Conservation (phyloP, 2,888 invertebrate genomes). For the Drosophila pseudotakahashii region DNA sequence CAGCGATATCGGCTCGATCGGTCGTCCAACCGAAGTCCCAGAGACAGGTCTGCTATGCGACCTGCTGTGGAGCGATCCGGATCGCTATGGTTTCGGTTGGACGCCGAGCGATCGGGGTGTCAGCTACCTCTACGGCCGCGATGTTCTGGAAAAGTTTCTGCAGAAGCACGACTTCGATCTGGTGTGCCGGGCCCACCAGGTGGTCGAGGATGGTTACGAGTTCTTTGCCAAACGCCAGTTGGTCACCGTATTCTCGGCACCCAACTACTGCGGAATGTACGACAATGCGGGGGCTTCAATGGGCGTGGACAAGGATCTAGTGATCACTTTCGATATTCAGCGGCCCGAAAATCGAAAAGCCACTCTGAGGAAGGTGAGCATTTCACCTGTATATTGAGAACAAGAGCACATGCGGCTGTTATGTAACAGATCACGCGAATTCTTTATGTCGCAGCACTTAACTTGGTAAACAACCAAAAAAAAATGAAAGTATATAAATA, state of each 20-base stretch:
- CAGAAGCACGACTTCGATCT: slow-evolving; percentile 1
- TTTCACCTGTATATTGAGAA: not conserved
- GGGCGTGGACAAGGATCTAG: slow-evolving; percentile 7
- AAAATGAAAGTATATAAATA: no score
- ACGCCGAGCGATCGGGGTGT: not conserved
- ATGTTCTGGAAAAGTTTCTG: not conserved
- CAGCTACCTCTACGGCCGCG: not conserved
- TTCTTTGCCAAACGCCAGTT: slow-evolving; percentile 30
- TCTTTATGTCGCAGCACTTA: no score
- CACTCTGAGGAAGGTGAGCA: not conserved
- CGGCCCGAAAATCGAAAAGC: not conserved
- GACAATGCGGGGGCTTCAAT: slow-evolving; percentile 28
- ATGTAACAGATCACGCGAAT: no score
- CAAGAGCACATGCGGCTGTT: no score
- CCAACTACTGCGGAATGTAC: slow-evolving; percentile 21
- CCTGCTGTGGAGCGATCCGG: slow-evolving; percentile 1
- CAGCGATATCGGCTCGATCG: not conserved
- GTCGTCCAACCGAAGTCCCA: not conserved
- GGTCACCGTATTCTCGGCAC: slow-evolving; percentile 32
- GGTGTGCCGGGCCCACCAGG: slow-evolving; percentile 29
- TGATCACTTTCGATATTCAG: not conserved
- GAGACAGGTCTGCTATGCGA: slow-evolving; percentile 1
- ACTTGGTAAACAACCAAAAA: no score
- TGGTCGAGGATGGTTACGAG: slow-evolving; percentile 34
- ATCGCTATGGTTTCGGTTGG: slow-evolving; percentile 1